Base-by-base conservation (phyloP, 2,797 vertebrate species). In the Clarias pachynema region DNA sequence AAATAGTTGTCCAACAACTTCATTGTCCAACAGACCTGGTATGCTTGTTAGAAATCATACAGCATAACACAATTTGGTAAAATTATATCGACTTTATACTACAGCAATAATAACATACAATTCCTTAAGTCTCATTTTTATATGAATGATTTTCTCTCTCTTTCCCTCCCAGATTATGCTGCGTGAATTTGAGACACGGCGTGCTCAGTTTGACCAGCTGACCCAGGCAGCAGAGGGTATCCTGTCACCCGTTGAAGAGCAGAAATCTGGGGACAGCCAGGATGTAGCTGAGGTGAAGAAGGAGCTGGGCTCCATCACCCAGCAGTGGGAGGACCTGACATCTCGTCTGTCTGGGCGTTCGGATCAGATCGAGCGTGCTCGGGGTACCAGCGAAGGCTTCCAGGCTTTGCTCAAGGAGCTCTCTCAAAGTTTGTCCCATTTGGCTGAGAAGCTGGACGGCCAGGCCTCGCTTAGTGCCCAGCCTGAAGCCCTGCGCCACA, bases 161-260 rank as follows among this genome's bases (percentile, higher is more conserved):
- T 15, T 49, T 29, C 56, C 57, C 5, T 44, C 6, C 29, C 91
- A 99, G 98, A 99, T 99, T 92, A 99, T 99, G 98, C 93, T 99
- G 90, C 97, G 98, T 72, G 98, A 99, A 95, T 99, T 99, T 87
- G 98, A 99, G 93, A 96, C 96, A 4, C 95, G 98, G 0, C 94
- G 92, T 74, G 96, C 96, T 0, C 98, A 99, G 94, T 97, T 97
- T 1, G 96, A 98, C 86, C 97, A 99, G 93, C 93, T 99, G 88
- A 98, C 97, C 18, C 96, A 95, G 89, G 96, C 98, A 0, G 98
- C 97, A 0, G 94, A 96, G 91, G 96, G 97, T 70, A 97, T 99
- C 92, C 93, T 98, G 31, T 94, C 93, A 24, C 96, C 96, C 69
- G 92, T 95, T 1, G 95, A 94, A 1, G 96, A 93, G 12, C 93